A percentile compares a stretch with the other conserved stretches of the same genome.
These are phyloP conservation scores for Eucera pruinosa DNA, from an alignment of 2,888 invertebrate species.

Conservation along the genomic window DNA sequence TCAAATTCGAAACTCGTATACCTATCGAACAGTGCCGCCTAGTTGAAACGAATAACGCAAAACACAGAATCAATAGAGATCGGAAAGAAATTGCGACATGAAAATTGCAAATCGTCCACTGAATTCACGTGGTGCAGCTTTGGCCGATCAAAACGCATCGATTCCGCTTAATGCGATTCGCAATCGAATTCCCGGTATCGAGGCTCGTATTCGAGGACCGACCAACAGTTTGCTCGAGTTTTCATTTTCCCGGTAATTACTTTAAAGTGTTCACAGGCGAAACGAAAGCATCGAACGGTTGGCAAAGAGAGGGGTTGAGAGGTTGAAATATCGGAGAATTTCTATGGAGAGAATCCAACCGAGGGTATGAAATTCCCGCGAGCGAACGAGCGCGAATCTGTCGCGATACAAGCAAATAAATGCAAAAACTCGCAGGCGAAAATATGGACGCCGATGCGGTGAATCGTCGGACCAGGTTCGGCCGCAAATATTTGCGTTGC, in stretches of 20 bases:
- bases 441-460: constrained; percentile 37
- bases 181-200: constrained; percentile 40
- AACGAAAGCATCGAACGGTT: not conserved
- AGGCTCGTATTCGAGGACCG: constrained; percentile 2
- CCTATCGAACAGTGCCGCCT: not conserved
- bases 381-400: constrained; percentile 21
- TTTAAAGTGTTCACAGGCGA: constrained; percentile 18
- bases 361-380: constrained; percentile 23
- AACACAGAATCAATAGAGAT: constrained; percentile 12
- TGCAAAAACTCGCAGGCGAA: constrained; percentile 51
- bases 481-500: constrained; percentile 69
- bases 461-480: constrained; percentile 6
- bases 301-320: not conserved
- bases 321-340: constrained; percentile 37
- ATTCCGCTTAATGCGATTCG: constrained; percentile 32
- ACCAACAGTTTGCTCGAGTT: constrained; percentile 45
- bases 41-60: constrained; percentile 27
- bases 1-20: not conserved
- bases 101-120: constrained; percentile 32
- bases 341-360: constrained; percentile 14
- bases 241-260: constrained; percentile 53
- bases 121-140: not conserved
- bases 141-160: constrained; percentile 19
- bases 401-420: constrained; percentile 63
- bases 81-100: constrained; percentile 32